Percentiles rank a stretch among this genome's conserved stretches.
phyloP scores from a whole-genome alignment of 2,113 vertebrate genomes.

The Sturnira hondurensis region DNA sequence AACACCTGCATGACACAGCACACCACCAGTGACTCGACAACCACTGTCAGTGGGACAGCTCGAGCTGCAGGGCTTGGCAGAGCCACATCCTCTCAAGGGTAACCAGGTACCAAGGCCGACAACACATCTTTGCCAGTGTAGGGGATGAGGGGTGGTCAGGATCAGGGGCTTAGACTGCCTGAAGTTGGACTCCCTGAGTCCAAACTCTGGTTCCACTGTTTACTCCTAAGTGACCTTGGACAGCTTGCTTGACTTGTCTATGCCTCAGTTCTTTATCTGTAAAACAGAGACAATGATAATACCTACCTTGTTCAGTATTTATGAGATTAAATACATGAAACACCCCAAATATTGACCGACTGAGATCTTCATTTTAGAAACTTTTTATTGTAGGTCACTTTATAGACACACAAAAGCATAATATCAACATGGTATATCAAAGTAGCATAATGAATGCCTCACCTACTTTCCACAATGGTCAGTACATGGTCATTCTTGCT shows the following conservation, averaged over 20 bases:
- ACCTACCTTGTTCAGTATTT: neutral
- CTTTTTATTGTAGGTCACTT: neutral
- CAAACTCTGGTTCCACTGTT: neutral
- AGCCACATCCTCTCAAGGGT: neutral
- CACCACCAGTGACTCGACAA: fast-evolving
- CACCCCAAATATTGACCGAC: neutral
- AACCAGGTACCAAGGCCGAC: neutral
- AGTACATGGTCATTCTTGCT: neutral
- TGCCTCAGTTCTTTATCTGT: neutral
- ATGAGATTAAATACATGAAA: neutral
- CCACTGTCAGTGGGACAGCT: too few species aligned
- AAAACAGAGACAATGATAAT: neutral
- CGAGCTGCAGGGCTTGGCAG: fast-evolving
- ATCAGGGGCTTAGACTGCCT: neutral
- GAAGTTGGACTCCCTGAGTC: neutral
- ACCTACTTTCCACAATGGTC: neutral
- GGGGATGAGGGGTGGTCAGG: neutral
- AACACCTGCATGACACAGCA: neutral
- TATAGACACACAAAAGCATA: neutral
- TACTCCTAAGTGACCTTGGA: neutral
- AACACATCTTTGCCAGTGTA: neutral
- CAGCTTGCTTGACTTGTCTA: neutral
- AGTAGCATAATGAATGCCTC: neutral
- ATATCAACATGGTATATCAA: neutral
- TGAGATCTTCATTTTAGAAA: neutral